These are phyloP conservation scores for Gymnopithys bicolor DNA, from an alignment of 2,797 vertebrate genomes.

Conservation along the genomic window DNA sequence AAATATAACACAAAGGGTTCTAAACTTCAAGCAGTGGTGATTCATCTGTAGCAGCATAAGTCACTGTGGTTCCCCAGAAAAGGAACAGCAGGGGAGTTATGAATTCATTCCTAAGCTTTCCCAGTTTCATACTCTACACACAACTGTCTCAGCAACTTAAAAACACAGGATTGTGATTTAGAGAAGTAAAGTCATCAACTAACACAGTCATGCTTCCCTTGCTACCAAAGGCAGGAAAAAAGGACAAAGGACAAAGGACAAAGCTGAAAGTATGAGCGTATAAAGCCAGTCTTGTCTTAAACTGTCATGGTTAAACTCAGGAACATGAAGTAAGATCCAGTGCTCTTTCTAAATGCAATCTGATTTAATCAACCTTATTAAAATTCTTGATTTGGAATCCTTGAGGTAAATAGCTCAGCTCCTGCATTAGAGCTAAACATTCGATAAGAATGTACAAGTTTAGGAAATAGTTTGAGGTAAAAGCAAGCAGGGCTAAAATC, in stretches of 20 bases:
- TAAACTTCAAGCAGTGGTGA: neutral
- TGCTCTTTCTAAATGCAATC: neutral
- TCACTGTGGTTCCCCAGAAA: neutral
- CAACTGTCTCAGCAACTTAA: neutral
- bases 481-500: neutral
- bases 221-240: neutral
- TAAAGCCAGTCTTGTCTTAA: neutral
- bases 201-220: neutral
- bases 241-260: neutral
- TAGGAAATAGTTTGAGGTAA: constrained; percentile 24
- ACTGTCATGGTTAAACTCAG: neutral
- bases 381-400: constrained; percentile 16
- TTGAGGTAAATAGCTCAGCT: neutral
- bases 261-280: neutral
- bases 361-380: neutral
- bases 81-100: neutral
- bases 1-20: neutral
- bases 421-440: neutral
- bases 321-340: neutral
- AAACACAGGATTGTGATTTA: neutral
- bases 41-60: neutral
- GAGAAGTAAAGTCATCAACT: neutral
- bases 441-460: constrained; percentile 1
- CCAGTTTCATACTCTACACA: neutral
- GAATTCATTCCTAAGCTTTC: neutral